Evolutionary conservation across 2,113 vertebrate genomes (phyloP), one percentile per base, ranked within the genome.

Genomic region (Lepisosteus oculatus): DNA sequence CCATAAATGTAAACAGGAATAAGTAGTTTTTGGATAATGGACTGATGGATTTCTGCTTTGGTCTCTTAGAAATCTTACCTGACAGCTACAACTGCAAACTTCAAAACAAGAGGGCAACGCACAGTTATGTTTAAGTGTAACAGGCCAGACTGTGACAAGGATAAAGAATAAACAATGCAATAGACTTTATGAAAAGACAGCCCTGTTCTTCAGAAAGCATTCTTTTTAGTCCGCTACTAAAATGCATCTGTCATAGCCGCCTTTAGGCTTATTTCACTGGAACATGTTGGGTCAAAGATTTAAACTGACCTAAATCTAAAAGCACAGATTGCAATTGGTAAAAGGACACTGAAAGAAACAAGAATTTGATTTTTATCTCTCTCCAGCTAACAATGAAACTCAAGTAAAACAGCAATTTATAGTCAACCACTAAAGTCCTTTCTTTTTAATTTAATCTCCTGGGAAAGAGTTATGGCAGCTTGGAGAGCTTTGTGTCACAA

Each of bases 391-490:
- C 13, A 17, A 68, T 51, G 13, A 77, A 72, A 65, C 66, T 12
- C 41, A 44, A 51, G 45, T 47, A 73, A 68, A 51, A 55, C 61
- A 29, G 44, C 1, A 12, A 15, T 1, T 15, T 61, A 59, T 64
- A 55, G 13, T 61, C 42, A 42, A 59, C 45, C 66, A 76, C 83
- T 85, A 85, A 80, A 72, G 81, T 67, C 11, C 61, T 75, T 77
- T 74, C 65, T 81, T 65, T 78, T 75, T 55, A 73, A 43, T 68
- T 15, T 79, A 73, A 82, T 86, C 72, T 78, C 59, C 55, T 41
- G 41, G 57, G 65, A 76, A 79, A 84, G 47, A 71, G 15, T 70
- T 75, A 73, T 41, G 56, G 66, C 61, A 76, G 64, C 68, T 74
- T 71, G 75, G 43, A 81, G 70, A 74, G 14, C 3, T 0, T 0